Evolutionary conservation across 2,888 invertebrate species (phyloP).

Genomic region (Asteroscopus sphinx): DNA sequence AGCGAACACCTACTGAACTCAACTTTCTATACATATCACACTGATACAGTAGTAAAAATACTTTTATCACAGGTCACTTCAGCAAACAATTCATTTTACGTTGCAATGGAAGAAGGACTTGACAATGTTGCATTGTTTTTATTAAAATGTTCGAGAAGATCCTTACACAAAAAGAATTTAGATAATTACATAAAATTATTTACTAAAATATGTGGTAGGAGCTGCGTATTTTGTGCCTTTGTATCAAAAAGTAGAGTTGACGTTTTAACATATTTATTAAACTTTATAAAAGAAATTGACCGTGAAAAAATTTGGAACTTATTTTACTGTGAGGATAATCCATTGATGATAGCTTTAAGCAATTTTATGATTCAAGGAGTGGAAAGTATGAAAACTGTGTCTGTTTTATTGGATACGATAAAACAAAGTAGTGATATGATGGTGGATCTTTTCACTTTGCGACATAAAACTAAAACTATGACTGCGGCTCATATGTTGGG

Average conservation of each 20-base stretch:
- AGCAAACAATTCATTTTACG: neutral
- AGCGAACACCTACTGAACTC: neutral
- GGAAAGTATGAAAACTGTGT: neutral
- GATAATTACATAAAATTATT: slow-evolving; percentile 1
- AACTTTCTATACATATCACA: neutral
- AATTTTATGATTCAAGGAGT: neutral
- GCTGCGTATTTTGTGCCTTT: neutral
- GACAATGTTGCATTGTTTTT: slow-evolving; percentile 11
- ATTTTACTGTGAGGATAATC: neutral
- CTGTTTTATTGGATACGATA: neutral
- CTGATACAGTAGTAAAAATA: neutral
- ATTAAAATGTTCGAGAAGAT: slow-evolving; percentile 2
- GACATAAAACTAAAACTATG: neutral
- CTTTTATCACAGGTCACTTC: slow-evolving; percentile 6
- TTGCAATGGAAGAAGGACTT: neutral
- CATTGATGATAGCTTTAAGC: neutral
- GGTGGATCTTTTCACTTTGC: neutral
- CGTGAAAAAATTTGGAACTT: neutral
- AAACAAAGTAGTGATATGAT: neutral
- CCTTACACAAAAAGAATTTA: slow-evolving; percentile 8
- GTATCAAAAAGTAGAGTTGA: too few species aligned
- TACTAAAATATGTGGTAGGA: neutral
- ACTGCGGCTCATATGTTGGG: neutral
- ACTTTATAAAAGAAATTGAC: slow-evolving; percentile 3
- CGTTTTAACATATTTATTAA: neutral